Evolutionary conservation across 1,140 invertebrate species (phyloP).

Genomic region (Drosophila sproati): DNA sequence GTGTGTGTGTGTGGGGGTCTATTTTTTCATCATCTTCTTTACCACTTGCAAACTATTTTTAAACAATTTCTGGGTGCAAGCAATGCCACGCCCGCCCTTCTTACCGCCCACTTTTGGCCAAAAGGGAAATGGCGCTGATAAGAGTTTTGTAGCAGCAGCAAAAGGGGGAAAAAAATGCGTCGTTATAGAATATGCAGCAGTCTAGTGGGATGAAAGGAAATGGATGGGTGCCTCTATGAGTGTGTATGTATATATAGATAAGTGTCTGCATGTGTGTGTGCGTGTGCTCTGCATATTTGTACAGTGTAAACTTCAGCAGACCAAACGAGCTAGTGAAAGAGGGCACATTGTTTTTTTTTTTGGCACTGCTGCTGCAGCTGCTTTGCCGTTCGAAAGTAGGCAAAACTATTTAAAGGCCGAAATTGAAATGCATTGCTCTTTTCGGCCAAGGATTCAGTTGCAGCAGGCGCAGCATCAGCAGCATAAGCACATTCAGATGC

Average conservation of each 20-base stretch:
- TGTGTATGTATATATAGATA: slow-evolving; percentile 4
- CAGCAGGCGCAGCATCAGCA: slow-evolving; percentile 21
- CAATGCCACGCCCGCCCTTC: slow-evolving; percentile 22
- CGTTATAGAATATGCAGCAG: slow-evolving; percentile 62
- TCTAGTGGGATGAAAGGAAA: slow-evolving; percentile 32
- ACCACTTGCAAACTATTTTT: slow-evolving; percentile 65
- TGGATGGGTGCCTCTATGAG: slow-evolving; percentile 30
- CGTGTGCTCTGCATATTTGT: slow-evolving; percentile 43
- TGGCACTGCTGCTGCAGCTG: slow-evolving; percentile 9
- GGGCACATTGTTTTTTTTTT: slow-evolving; percentile 46
- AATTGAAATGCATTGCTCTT: slow-evolving; percentile 49
- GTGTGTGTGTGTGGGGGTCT: slow-evolving; percentile 8
- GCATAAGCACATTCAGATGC: not conserved
- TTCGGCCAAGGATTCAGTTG: slow-evolving; percentile 51
- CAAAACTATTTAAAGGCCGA: slow-evolving; percentile 68
- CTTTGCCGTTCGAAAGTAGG: slow-evolving; percentile 42
- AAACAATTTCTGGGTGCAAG: slow-evolving; percentile 63
- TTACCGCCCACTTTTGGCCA: slow-evolving; percentile 48
- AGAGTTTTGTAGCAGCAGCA: slow-evolving; percentile 56
- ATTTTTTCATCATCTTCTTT: slow-evolving; percentile 56
- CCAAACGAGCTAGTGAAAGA: not conserved
- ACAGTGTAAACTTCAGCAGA: slow-evolving; percentile 49
- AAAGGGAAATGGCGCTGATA: slow-evolving; percentile 67
- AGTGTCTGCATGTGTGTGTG: slow-evolving; percentile 6
- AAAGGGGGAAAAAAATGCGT: slow-evolving; percentile 53